phyloP scores from a whole-genome alignment of 92 coral and sea anemone genomes.

The Epizoanthus rinbou region DNA sequence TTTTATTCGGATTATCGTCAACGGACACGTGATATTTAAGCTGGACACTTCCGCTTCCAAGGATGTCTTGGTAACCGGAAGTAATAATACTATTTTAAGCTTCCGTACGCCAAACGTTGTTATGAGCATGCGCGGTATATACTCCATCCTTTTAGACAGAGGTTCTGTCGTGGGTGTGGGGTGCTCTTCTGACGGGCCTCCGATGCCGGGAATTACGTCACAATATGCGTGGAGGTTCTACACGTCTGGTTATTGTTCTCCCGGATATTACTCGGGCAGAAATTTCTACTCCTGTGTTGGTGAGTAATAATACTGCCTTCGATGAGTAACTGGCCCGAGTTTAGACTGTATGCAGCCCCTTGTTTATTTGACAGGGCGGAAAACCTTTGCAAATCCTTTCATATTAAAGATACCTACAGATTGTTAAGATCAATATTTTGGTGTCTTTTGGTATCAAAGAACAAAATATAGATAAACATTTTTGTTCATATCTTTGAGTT shows the following conservation, averaged over 20 bases:
- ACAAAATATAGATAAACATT: too few relatives aligned
- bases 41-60: slow-evolving; percentile 49
- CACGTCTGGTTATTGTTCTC: slow-evolving; percentile 33
- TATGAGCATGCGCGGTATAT: slow-evolving; percentile 59
- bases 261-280: slow-evolving; percentile 30
- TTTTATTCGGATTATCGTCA: slow-evolving; percentile 36
- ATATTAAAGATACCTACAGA: too few relatives aligned
- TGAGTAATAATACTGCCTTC: neutral
- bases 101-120: slow-evolving; percentile 48
- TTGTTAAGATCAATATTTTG: too few relatives aligned
- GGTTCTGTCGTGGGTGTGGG: slow-evolving; percentile 72
- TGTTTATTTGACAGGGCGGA: too few relatives aligned
- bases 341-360: too few relatives aligned
- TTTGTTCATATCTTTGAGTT: too few relatives aligned
- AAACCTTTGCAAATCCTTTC: too few relatives aligned
- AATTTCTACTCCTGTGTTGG: neutral
- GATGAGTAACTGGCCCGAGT: too few relatives aligned
- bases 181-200: slow-evolving; percentile 64
- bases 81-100: slow-evolving; percentile 36
- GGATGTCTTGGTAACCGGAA: slow-evolving; percentile 19
- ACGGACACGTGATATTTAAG: slow-evolving; percentile 40
- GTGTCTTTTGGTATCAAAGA: too few relatives aligned
- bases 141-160: slow-evolving; percentile 51
- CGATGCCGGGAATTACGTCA: slow-evolving; percentile 52
- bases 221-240: slow-evolving; percentile 40